Base-by-base conservation (phyloP, 2,113 vertebrate species). In the Oryzias javanicus region DNA sequence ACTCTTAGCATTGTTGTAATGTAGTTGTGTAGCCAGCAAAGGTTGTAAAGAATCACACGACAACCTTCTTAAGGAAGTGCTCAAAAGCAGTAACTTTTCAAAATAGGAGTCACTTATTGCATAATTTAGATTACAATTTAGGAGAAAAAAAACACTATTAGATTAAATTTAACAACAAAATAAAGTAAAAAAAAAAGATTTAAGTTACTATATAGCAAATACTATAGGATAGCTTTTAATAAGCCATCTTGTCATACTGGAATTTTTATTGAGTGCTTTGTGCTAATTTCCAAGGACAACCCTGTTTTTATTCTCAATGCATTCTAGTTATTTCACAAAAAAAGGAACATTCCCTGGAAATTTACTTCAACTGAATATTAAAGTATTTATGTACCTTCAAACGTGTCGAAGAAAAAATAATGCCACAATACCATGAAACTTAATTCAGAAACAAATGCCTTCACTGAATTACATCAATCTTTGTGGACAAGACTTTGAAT, bases 1-100 rank as follows among this genome's bases (percentile, higher is more conserved):
- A 18, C 60, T 70, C 3, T 15, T 60, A 47, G 49, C 50, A 49
- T 47, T 6, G 40, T 40, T 64, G 10, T 56, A 57, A 41, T 81
- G 65, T 59, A 74, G 52, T 55, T 61, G 22, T 60, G 40, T 61
- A 79, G 72, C 70, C 75, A 81, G 70, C 70, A 41, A 45, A 68
- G 63, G 69, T 47, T 67, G 51, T 77, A 69, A 60, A 60, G 55
- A 51, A 56, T 74, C 74, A 50, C 48, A 60, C 54, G 45, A 25
- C 6, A 16, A 41, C 60, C 68, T 25, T 61, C 83, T 87, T 83
- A 81, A 25, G 49, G 45, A 58, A 71, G 72, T 42, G 68, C 70
- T 55, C 22, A n/a, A 42, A 41, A 76, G 65, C 54, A 19, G 47
- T 1, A 54, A 49, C 45, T 65, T 22, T 22, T n/a, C 45, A 52